Evolutionary conservation across 37 sponge, comb jelly and placozoan genomes (phyloP), one percentile per base, ranked within the genome.

Genomic region (Lycopodina hypogea): DNA sequence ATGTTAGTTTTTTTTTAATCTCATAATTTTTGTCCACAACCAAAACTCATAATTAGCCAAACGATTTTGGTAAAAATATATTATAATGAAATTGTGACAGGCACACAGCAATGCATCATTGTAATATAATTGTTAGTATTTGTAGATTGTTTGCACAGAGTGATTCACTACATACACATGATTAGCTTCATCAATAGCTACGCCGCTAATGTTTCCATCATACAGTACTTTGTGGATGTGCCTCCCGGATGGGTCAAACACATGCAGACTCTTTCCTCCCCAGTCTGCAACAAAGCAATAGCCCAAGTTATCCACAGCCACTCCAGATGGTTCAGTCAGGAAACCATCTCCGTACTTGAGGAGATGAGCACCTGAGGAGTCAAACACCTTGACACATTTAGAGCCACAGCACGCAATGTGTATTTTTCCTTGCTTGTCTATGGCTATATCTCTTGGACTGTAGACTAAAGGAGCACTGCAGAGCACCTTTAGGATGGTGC

Each of bases 371-470:
- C 77, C 77, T 0, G 57, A 34, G 1, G 64, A 60, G 0, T 52
- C 23, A 24, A 76, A 76, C 11, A 76, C 77, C 29, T 76, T 76
- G 40, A 76, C 45, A 19, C 42, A 28, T 14, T 76, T 76, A 24
- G 38, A 56, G 23, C 77, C 77, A 41, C 42, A 76, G 32, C 24
- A n/a, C n/a, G 63, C 77, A n/a, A 76, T 63, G 28, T 76, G 77
- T 3, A 76, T 62, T 3, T 76, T 76, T 21, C 63, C 63, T 38
- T 61, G 42, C 17, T 36, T 24, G 17, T 76, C 77, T 23, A 76
- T 28, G 18, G 77, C 77, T 1, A 76, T 0, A 41, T 55, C 77
- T 38, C 77, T 76, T n/a, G 77, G 77, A 41, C 41, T 22, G n/a
- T 40, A 42, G 32, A 65, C 35, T 32, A 30, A 4, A 65, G 66